These are phyloP conservation scores for Microctonus brassicae DNA, from an alignment of 2,888 invertebrate species.

Conservation along the genomic window DNA sequence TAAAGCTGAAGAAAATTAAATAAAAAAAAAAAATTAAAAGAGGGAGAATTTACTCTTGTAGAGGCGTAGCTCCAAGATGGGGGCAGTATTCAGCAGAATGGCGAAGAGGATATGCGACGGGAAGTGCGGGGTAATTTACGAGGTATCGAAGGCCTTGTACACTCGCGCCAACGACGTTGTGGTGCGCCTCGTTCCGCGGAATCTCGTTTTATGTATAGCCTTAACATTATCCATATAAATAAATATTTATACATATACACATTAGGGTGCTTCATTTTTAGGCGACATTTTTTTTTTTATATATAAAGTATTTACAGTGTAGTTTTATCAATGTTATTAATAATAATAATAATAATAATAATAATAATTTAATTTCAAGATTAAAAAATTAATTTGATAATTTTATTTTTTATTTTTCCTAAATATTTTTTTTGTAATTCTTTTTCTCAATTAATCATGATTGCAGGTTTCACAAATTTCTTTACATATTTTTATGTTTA, in stretches of 20 bases:
- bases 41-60: background rate
- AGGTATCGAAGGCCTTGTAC: slow-evolving; percentile 70
- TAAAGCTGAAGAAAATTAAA: slow-evolving; percentile 26
- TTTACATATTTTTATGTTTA: too few relatives aligned
- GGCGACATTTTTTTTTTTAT: too few relatives aligned
- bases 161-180: slow-evolving; percentile 64
- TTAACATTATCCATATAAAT: slow-evolving; percentile 54
- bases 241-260: too few relatives aligned
- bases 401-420: too few relatives aligned
- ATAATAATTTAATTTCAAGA: too few relatives aligned
- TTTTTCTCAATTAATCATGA: too few relatives aligned
- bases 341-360: too few relatives aligned
- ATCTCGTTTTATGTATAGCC: slow-evolving; percentile 60
- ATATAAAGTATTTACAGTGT: too few relatives aligned
- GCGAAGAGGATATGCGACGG: slow-evolving; percentile 48
- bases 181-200: slow-evolving; percentile 61
- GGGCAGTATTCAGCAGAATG: slow-evolving; percentile 36
- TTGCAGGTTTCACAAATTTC: background rate
- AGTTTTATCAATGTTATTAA: too few relatives aligned
- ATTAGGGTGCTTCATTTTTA: too few relatives aligned
- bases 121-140: slow-evolving; percentile 66
- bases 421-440: too few relatives aligned
- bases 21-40: slow-evolving; percentile 15
- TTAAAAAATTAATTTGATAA: too few relatives aligned
- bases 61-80: slow-evolving; percentile 33